phyloP scores from a whole-genome alignment of 2,113 vertebrate species.

The Neogale vison region DNA sequence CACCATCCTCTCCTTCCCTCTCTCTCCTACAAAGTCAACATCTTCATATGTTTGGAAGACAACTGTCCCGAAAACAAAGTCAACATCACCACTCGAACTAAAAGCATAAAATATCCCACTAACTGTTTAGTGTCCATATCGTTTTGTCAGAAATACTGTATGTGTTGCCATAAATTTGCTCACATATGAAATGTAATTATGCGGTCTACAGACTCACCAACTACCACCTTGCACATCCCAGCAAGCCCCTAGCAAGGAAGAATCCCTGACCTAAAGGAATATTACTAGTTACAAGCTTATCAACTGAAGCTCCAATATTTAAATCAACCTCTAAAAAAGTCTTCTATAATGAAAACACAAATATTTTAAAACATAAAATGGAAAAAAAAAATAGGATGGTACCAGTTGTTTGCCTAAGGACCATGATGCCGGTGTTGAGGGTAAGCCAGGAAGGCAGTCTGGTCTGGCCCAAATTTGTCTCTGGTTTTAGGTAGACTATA shows the following conservation, averaged over 20 bases:
- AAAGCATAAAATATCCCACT: background rate
- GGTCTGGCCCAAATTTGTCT: background rate
- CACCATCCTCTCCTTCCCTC: background rate
- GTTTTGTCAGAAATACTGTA: background rate
- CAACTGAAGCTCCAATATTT: background rate
- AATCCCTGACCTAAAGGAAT: background rate
- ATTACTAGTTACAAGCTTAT: background rate
- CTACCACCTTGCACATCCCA: background rate
- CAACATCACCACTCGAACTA: background rate
- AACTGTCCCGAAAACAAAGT: background rate
- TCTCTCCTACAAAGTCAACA: background rate
- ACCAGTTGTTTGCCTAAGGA: background rate
- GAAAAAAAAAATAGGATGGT: background rate
- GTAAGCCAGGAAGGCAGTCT: background rate
- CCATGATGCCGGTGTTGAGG: no score
- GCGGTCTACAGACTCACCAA: background rate
- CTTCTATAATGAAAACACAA: background rate
- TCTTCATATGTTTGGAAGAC: background rate
- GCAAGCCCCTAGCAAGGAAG: background rate
- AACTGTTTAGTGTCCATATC: background rate
- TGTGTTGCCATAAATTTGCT: background rate
- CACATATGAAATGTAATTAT: background rate
- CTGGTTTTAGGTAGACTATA: background rate
- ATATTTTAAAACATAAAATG: background rate
- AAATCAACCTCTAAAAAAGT: slow-evolving; percentile 1